Percentiles rank a stretch among this genome's conserved stretches.
Conservation (phyloP, 2,113 vertebrate genomes). For the Tachuris rubrigastra region DNA sequence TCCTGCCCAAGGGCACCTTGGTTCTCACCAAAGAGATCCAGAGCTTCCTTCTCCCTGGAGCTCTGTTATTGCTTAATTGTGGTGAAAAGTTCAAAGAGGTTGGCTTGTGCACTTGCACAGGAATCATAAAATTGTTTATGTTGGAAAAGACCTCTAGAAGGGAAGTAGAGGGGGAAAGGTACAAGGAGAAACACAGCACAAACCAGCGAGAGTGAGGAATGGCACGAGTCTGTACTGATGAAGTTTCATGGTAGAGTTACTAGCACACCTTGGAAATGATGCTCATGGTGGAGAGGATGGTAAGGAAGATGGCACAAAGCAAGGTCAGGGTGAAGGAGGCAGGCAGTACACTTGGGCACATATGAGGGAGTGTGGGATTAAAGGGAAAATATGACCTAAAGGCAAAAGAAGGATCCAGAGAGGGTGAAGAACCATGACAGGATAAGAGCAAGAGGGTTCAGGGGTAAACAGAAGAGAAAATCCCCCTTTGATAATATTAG, state of each 20-base stretch:
- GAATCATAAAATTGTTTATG: background rate
- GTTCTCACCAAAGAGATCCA: background rate
- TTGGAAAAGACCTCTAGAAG: background rate
- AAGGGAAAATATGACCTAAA: background rate
- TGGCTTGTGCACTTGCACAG: background rate
- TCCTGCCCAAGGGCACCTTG: background rate
- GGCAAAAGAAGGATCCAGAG: background rate
- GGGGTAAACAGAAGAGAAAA: background rate
- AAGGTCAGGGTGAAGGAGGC: background rate
- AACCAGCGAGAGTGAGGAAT: background rate
- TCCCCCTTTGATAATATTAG: background rate
- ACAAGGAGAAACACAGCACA: background rate
- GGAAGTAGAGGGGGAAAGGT: background rate
- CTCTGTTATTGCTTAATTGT: background rate
- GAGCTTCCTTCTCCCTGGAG: background rate
- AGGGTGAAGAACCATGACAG: background rate
- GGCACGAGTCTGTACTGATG: rapidly evolving
- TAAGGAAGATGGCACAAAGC: background rate
- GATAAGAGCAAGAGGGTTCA: background rate
- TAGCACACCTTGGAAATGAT: background rate
- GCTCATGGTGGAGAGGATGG: background rate
- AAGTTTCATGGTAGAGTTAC: background rate
- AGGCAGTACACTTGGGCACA: background rate
- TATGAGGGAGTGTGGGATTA: background rate
- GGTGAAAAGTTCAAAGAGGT: background rate